Evolutionary conservation across 2,888 invertebrate species (phyloP), one percentile per base, ranked within the genome.

Genomic region (Plebejus argus): DNA sequence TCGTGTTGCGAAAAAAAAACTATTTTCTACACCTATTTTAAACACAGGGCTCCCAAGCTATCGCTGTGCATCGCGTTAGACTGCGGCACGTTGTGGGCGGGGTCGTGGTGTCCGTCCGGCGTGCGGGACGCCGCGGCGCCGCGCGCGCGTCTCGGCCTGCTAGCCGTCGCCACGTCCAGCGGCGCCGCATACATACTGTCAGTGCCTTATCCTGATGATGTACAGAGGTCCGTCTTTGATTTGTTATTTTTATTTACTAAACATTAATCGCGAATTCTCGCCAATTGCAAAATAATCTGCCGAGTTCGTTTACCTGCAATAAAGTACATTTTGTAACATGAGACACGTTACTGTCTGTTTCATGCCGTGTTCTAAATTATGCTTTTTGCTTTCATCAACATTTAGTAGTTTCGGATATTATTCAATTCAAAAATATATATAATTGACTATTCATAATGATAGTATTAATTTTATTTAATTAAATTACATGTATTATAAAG

Each of bases 81-180:
- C 53, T 94, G 90, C 81, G 97, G 97, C 12, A 94, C 95, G 0
- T 90, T 96, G 28, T 96, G 96, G 96, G 93, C 95, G 39, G 89
- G 97, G 89, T 95, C 95, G 82, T 97, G 97, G 97, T 97, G 97
- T 87, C 97, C 97, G 7, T 96, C 96, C 0, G 97, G 97, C 12
- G 95, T 95, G 79, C 95, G 95, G 81, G 95, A 95, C 78, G 6
- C 7, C 75, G 81, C 66, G 76, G 78, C 39, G 58, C 77, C 1
- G 81, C 79, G 61, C 78, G 72, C 20, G 49, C 87, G 4, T 84
- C 89, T 97, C 83, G 97, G 97, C 3, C 87, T 97, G n/a, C 85
- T 97, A 56, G 97, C 96, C 1, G 91, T 95, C 3, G 96, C 96
- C 1, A 96, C 96, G 82, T 96, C 96, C 0, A 95, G 96, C 85